A percentile compares a stretch with the other conserved stretches of the same genome.
Conservation (phyloP, 1,140 invertebrate species). For the Eurytemora carolleeae region DNA sequence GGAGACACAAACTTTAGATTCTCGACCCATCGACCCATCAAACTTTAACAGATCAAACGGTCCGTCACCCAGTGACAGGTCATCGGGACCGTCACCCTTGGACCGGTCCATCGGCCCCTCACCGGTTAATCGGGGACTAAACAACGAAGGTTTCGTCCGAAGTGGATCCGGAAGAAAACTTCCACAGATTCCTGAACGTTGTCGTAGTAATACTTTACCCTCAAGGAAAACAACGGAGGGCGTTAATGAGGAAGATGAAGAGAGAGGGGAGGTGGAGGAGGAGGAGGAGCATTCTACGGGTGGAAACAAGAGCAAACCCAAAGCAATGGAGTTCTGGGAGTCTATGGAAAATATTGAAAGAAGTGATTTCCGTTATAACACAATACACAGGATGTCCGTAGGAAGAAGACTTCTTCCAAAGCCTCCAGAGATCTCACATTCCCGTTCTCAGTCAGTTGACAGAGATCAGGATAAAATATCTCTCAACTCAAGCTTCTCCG, state of each 20-base stretch:
- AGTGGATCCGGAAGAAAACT: conserved; percentile 11
- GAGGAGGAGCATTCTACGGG: not conserved
- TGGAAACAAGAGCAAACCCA: conserved; percentile 15
- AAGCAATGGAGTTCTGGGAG: conserved; percentile 22
- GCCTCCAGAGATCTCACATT: not conserved
- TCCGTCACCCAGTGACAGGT: too few species aligned
- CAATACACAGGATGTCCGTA: conserved; percentile 20
- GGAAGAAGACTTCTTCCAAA: conserved; percentile 19
- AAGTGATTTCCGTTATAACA: conserved; percentile 19
- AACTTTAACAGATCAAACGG: too few species aligned
- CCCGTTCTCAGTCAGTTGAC: not conserved
- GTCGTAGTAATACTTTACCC: not conserved
- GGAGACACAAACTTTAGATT: too few species aligned
- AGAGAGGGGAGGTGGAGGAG: not conserved
- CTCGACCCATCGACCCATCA: too few species aligned
- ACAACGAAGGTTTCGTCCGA: conserved; percentile 6
- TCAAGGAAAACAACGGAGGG: not conserved
- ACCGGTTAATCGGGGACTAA: not conserved
- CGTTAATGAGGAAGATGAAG: not conserved
- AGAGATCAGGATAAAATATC: not conserved
- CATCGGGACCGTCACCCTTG: too few species aligned
- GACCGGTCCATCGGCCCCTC: too few species aligned
- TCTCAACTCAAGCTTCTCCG: not conserved
- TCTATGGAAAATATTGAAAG: conserved; percentile 14
- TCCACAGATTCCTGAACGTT: conserved; percentile 5